Base-by-base conservation (phyloP, 2,888 invertebrate genomes). In the Scaptomyza reducta region DNA sequence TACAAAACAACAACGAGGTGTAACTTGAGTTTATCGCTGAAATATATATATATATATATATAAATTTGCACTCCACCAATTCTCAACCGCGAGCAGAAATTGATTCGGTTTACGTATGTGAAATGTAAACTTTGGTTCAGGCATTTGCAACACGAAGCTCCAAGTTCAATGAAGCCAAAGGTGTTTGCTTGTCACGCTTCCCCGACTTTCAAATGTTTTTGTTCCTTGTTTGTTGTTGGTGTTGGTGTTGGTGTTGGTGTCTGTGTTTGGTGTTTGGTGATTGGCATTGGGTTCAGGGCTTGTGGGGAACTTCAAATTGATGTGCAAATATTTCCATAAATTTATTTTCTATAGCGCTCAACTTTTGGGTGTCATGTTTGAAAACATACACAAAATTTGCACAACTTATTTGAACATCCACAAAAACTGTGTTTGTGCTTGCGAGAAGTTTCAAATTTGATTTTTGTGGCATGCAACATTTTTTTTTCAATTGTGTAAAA, bases 111-210 rank as follows among this genome's bases (percentile, higher is more conserved):
- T 82, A 69, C 63, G 81, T 71, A 81, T 74, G 70, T 79, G 77
- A 54, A 55, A 74, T 41, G 68, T 54, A 77, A 74, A 74, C 70
- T 77, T 73, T 70, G 65, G 65, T 60, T 60, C 61, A 66, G 66
- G 71, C 64, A 76, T 80, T 77, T 84, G 87, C 70, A 87, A 87
- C 70, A 67, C 69, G 73, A 81, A 59, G 72, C 87, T 73, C 71
- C 63, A 75, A 84, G 88, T 86, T 87, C 88, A 86, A 88, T 84
- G 83, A 87, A 87, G 84, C 86, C 84, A 77, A 83, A 83, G 83
- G 83, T 86, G 82, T 77, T 74, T 69, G 67, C 69, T 47, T 55
- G 70, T 74, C 58, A 77, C 62, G 50, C 72, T 54, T 10, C 42
- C 33, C 33, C 31, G 35, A 22, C 55, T 49, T 27, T 22, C 10